Conservation (phyloP, 30 jellyfish, hydroid and myxozoan genomes). For the Aurelia coerulea region DNA sequence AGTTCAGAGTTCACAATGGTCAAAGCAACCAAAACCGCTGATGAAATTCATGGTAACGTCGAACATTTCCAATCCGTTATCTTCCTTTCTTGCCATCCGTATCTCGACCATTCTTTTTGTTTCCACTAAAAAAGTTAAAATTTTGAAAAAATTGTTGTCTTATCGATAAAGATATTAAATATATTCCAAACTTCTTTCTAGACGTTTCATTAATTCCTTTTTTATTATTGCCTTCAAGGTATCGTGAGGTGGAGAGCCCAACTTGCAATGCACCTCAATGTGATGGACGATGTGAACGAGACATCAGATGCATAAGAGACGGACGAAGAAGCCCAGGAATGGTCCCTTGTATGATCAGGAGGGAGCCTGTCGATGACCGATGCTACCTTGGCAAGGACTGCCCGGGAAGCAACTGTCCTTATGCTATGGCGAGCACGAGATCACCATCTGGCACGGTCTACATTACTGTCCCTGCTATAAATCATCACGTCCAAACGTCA, state of each 20-base stretch:
- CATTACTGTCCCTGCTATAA: slow-evolving; percentile 76
- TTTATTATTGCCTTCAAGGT: slow-evolving; percentile 5
- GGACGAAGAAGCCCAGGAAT: slow-evolving; percentile 75
- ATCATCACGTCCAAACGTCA: slow-evolving; percentile 52
- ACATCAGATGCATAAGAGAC: slow-evolving; percentile 47
- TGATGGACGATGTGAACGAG: slow-evolving; percentile 45
- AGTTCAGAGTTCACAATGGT: too few species aligned
- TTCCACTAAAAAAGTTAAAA: too few species aligned
- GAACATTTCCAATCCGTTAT: too few species aligned
- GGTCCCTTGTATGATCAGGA: slow-evolving; percentile 76
- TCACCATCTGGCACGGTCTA: slow-evolving; percentile 66
- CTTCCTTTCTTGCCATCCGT: too few species aligned
- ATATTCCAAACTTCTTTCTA: too few species aligned
- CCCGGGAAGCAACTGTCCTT: slow-evolving; percentile 69
- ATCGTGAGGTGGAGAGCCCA: slow-evolving; percentile 31
- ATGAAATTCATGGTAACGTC: too few species aligned
- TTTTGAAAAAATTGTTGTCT: too few species aligned
- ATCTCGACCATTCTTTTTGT: too few species aligned
- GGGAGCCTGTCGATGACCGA: slow-evolving; percentile 53
- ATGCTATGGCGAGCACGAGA: slow-evolving; percentile 33
- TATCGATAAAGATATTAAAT: too few species aligned
- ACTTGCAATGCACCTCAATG: slow-evolving; percentile 38
- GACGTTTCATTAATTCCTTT: too few species aligned
- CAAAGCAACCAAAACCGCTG: too few species aligned
- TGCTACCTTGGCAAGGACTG: slow-evolving; percentile 78